phyloP scores from a whole-genome alignment of 2,888 invertebrate species.

The Dasysyrphus albostriatus region DNA sequence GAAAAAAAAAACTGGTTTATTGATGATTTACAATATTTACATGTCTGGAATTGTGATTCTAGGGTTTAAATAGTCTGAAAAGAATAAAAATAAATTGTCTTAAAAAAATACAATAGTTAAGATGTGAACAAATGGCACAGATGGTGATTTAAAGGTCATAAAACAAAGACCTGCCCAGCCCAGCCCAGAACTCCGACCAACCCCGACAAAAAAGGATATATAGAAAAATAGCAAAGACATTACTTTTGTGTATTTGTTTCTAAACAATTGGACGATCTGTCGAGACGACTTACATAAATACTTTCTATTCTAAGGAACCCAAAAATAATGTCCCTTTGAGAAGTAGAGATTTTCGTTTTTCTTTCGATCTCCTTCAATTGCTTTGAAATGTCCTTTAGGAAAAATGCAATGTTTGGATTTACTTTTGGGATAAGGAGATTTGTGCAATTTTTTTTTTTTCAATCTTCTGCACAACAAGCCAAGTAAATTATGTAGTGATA shows the following conservation, averaged over 20 bases:
- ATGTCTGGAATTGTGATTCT: conserved; percentile 49
- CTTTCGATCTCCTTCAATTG: neutral
- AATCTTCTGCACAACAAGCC: conserved; percentile 35
- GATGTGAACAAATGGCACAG: conserved; percentile 48
- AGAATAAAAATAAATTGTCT: conserved; percentile 7
- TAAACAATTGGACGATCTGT: conserved; percentile 55
- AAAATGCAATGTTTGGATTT: conserved; percentile 44
- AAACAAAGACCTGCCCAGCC: conserved; percentile 43
- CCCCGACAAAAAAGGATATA: conserved; percentile 39
- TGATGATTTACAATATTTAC: conserved; percentile 52
- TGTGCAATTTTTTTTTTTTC: conserved; percentile 20
- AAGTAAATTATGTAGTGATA: conserved; percentile 47
- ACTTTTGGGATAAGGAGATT: conserved; percentile 58
- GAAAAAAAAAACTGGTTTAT: conserved; percentile 24
- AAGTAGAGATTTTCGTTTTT: conserved; percentile 16
- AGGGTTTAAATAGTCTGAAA: conserved; percentile 21
- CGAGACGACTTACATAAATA: conserved; percentile 43
- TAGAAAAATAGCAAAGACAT: neutral
- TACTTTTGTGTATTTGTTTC: conserved; percentile 7
- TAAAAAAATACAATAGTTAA: conserved; percentile 22
- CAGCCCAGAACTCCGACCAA: too few species aligned
- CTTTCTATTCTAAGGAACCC: conserved; percentile 45
- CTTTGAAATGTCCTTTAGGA: conserved; percentile 1
- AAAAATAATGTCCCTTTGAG: conserved; percentile 45
- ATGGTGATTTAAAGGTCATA: conserved; percentile 56